phyloP scores from a whole-genome alignment of 2,113 vertebrate species.

The Peromyscus polionotus region DNA sequence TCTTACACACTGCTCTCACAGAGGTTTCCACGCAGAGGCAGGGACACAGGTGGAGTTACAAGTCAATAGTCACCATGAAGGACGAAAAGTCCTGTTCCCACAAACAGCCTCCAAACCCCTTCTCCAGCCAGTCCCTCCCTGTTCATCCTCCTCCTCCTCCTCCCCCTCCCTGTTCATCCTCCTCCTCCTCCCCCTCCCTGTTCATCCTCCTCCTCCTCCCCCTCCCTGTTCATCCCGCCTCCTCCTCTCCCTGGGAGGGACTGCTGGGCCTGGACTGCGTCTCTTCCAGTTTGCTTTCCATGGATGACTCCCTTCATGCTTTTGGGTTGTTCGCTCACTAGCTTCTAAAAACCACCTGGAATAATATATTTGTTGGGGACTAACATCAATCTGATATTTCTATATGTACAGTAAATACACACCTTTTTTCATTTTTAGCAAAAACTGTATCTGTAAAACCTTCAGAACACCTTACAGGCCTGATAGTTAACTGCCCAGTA shows the following conservation, averaged over 20 bases:
- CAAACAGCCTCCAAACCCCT: not conserved
- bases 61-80: not conserved
- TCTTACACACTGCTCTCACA: not conserved
- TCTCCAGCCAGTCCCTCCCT: not conserved
- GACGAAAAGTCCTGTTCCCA: not conserved
- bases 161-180: no score
- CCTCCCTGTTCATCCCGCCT: not conserved
- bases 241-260: no score
- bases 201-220: no score
- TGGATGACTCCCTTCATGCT: not conserved
- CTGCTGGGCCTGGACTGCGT: not conserved
- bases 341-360: not conserved
- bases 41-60: not conserved
- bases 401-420: not conserved
- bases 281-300: not conserved
- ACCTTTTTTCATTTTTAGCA: not conserved
- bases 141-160: no score
- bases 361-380: not conserved
- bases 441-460: not conserved
- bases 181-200: no score
- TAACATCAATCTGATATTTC: not conserved
- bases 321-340: not conserved
- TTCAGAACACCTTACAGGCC: not conserved
- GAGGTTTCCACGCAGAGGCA: not conserved
- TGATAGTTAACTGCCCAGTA: not conserved